Conservation (phyloP, 2,113 vertebrate species). For the Piaya cayana region DNA sequence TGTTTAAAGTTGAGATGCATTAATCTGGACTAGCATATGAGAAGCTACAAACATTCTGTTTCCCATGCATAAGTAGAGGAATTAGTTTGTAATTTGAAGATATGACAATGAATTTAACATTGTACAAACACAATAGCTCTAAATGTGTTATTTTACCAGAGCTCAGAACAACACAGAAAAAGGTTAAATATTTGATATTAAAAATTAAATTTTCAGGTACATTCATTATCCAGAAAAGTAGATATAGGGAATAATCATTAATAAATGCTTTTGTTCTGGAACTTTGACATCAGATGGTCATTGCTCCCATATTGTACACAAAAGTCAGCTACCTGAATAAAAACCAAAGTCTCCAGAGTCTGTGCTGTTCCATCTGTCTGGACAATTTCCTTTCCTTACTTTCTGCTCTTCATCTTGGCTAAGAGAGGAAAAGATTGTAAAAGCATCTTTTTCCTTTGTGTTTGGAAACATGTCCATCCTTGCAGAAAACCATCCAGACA, state of each 20-base stretch:
- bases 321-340: neutral
- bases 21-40: neutral
- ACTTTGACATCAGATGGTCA: neutral
- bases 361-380: neutral
- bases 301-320: accelerated
- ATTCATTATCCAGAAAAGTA: neutral
- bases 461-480: neutral
- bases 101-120: neutral
- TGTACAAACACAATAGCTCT: neutral
- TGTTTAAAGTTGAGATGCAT: neutral
- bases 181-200: neutral
- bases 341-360: neutral
- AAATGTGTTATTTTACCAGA: neutral
- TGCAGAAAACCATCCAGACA: neutral
- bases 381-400: neutral
- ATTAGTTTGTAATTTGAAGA: neutral
- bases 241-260: neutral
- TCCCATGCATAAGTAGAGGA: accelerated
- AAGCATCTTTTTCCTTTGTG: accelerated
- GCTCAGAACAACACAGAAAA: neutral
- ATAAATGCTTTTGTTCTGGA: neutral
- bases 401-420: neutral
- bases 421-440: neutral
- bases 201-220: neutral
- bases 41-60: neutral